Evolutionary conservation across 1,140 invertebrate species (phyloP), one percentile per base, ranked within the genome.

Genomic region (Archegozetes longisetosus): DNA sequence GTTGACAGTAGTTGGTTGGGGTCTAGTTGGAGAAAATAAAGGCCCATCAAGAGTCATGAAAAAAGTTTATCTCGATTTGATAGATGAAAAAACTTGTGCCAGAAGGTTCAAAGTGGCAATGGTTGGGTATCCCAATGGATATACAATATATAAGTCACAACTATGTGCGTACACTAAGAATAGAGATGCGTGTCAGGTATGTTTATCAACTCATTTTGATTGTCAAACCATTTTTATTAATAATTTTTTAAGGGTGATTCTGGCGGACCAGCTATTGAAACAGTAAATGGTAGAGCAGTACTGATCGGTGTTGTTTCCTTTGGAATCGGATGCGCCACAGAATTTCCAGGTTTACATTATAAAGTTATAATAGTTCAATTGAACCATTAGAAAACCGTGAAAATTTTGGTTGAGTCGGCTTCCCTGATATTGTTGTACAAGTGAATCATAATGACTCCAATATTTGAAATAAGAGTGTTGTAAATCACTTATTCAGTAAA

Each of bases 61-160:
- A 1, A 61, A 70, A 61, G 74, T 75, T 24, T 77, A 79, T 0
- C 75, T 77, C 70, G 80, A 90, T 32, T 90, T 86, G 68, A 86
- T 86, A 6, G 87, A 86, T 3, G 81, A 79, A 65, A 70, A 77
- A 2, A 75, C 84, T 47, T 86, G 86, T 25, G 75, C 74, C 55
- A 84, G 83, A 64, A 84, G 85, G 70, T 80, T 83, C 0, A 86
- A 84, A 69, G 82, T 84, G 70, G 79, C 79, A 70, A 25, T 84
- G 57, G 20, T 52, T 9, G 20, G 17, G 6, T 40, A 40, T 40
- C 32, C 32, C 32, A 6, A 40, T 40, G 32, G 32, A 6, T 40
- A 9, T 40, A 40, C 6, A 6, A 40, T 40, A 6, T 40, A 40
- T 40, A 9, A 6, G 17, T 40, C 32, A 17, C 32, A 40, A 40